Conservation (phyloP, 2,113 vertebrate genomes). For the Podiceps cristatus region DNA sequence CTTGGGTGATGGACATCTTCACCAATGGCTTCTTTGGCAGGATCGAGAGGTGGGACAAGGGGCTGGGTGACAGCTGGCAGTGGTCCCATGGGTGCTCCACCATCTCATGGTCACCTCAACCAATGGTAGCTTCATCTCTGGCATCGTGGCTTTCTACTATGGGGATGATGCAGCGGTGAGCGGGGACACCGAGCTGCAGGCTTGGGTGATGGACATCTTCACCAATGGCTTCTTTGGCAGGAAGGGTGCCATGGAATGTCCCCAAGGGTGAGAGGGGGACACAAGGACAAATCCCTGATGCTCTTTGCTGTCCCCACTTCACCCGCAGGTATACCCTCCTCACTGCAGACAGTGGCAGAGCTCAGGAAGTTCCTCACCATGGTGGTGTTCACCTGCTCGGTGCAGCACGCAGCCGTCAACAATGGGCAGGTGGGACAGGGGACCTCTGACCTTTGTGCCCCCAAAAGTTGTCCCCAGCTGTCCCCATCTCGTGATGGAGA, state of each 20-base stretch:
- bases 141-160: conserved; percentile 67
- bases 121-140: conserved; percentile 63
- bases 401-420: neutral
- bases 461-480: neutral
- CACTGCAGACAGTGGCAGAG: neutral
- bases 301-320: neutral
- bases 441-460: too few species aligned
- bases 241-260: neutral
- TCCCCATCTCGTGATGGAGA: neutral
- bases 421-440: neutral
- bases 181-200: conserved; percentile 75
- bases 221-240: conserved; percentile 68
- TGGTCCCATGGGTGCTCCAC: neutral
- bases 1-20: conserved; percentile 70
- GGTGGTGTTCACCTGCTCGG: neutral
- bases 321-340: neutral
- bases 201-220: conserved; percentile 70
- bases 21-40: conserved; percentile 68
- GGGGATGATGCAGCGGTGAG: conserved; percentile 43
- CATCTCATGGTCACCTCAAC: too few species aligned
- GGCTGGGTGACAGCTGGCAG: too few species aligned
- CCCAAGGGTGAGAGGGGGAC: neutral
- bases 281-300: neutral
- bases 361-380: neutral
- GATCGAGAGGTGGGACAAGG: conserved; percentile 60